These are phyloP conservation scores for Clepsis dumicolana DNA, from an alignment of 2,888 invertebrate species.

Conservation along the genomic window DNA sequence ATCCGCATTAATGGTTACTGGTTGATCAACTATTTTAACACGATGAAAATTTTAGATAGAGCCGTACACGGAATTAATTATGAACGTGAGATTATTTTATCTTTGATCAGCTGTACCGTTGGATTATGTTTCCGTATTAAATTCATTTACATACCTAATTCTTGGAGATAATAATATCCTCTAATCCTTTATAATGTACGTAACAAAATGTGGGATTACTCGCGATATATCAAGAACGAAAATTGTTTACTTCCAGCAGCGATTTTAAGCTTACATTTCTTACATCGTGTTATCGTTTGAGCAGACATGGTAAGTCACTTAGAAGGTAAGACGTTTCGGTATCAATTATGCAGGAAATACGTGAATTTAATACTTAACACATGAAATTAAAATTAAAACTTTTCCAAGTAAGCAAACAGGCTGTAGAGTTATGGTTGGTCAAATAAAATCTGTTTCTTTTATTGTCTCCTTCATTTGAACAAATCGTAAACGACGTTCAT, in stretches of 20 bases:
- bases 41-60: too few species aligned
- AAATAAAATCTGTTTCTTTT: neutral
- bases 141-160: neutral
- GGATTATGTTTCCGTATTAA: neutral
- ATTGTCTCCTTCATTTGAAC: slow-evolving; percentile 5
- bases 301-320: slow-evolving; percentile 25
- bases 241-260: slow-evolving; percentile 6
- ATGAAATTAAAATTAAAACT: neutral
- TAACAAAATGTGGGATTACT: neutral
- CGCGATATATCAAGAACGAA: neutral
- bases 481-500: slow-evolving; percentile 12
- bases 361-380: too few species aligned
- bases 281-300: neutral
- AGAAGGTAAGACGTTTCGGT: neutral
- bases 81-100: too few species aligned
- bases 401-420: neutral
- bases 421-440: neutral
- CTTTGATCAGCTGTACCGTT: neutral
- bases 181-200: neutral
- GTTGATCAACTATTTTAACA: too few species aligned
- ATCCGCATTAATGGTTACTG: too few species aligned
- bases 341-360: slow-evolving; percentile 3
- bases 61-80: too few species aligned
- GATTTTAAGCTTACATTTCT: slow-evolving; percentile 3
- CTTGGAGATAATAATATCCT: neutral